Percentiles rank a stretch among this genome's conserved stretches.
Evolutionary conservation across 1,140 invertebrate species (phyloP).

Genomic region (Zaprionus gabonicus): DNA sequence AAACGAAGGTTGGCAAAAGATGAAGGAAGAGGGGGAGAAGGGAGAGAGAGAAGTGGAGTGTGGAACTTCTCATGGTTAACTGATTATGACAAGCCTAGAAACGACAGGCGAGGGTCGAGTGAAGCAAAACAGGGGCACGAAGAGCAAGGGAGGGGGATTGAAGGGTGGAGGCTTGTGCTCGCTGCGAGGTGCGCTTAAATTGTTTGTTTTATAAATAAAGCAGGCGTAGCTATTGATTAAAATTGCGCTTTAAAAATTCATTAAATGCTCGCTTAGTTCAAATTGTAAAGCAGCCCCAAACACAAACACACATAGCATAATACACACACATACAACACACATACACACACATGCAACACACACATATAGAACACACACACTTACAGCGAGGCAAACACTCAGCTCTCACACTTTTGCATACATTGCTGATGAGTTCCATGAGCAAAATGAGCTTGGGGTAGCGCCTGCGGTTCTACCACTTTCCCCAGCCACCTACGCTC

Average conservation of each 20-base stretch:
- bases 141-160: background rate
- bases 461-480: slow-evolving; percentile 8
- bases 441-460: slow-evolving; percentile 3
- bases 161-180: background rate
- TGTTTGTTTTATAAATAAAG: slow-evolving; percentile 81
- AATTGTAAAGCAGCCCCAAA: slow-evolving; percentile 52
- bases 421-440: slow-evolving; percentile 27
- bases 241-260: slow-evolving; percentile 80
- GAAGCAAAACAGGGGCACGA: too few relatives aligned
- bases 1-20: background rate
- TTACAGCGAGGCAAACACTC: slow-evolving; percentile 21
- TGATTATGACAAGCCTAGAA: slow-evolving; percentile 51
- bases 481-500: background rate
- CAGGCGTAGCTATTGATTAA: slow-evolving; percentile 72
- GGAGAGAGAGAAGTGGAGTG: background rate
- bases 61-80: slow-evolving; percentile 42
- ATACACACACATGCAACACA: slow-evolving; percentile 11
- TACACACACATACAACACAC: too few relatives aligned
- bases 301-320: slow-evolving; percentile 8
- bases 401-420: slow-evolving; percentile 35
- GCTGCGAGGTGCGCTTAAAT: slow-evolving; percentile 52
- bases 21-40: too few relatives aligned
- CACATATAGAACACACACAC: too few relatives aligned
- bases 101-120: background rate
- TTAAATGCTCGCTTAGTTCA: slow-evolving; percentile 59